Base-by-base conservation (phyloP, 2,113 vertebrate genomes). In the Periophthalmodon schlosseri region DNA sequence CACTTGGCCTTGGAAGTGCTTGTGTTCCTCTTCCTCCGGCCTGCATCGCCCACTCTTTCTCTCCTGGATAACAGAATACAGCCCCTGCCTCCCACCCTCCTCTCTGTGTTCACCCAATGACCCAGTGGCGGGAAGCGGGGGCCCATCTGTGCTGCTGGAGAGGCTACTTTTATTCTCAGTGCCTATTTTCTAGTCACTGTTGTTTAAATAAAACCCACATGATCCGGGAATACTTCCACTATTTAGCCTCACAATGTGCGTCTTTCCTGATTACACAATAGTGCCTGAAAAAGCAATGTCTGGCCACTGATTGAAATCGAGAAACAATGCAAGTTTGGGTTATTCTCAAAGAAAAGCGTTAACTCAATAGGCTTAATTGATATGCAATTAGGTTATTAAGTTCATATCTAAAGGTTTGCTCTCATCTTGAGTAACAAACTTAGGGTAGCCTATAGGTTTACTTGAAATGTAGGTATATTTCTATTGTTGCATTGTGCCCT, bases 111-210 rank as follows among this genome's bases (percentile, higher is more conserved):
- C 92, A 92, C 92, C 91, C 91, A 94, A 90, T 93, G 93, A 94
- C 91, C 93, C 91, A 93, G 90, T 93, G 92, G 91, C 90, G 92
- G 93, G 93, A 93, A 93, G 88, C 80, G 91, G 82, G 89, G 91
- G 81, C 65, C 84, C 66, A 87, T 87, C 84, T 88, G 82, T 90
- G 71, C 75, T 89, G 70, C 74, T 85, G 68, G 81, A 88, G 88
- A 90, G 78, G 81, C 88, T 87, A 84, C 91, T 92, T 93, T 93
- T 93, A 93, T 92, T 85, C 83, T 83, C 52, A 83, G 83, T 82
- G 87, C 86, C 90, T 93, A 93, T 94, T 93, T 90, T 90, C 75
- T 89, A 63, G 74, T 75, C 79, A 65, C 68, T 54, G 67, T 69
- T 70, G 52, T 61, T 47, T 49, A 77, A 76, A 75, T 54, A 67